A percentile compares a stretch with the other conserved stretches of the same genome.
These are phyloP conservation scores for Paralvinella palmiformis DNA, from an alignment of 1,140 invertebrate genomes.

Conservation along the genomic window DNA sequence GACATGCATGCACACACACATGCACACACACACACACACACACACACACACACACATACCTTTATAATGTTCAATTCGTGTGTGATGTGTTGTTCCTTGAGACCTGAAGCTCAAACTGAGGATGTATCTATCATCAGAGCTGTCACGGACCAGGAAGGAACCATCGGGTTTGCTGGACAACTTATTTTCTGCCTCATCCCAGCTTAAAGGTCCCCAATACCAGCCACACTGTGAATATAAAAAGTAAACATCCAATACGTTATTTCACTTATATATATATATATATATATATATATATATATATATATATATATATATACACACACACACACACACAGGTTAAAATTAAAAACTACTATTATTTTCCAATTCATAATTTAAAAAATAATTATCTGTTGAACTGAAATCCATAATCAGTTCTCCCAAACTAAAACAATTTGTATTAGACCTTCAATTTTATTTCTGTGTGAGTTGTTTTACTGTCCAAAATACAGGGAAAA, in stretches of 20 bases:
- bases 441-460: too few species aligned
- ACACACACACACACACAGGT: background rate
- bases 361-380: too few species aligned
- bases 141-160: slow-evolving; percentile 89
- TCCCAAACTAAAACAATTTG: too few species aligned
- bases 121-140: slow-evolving; percentile 94
- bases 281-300: background rate
- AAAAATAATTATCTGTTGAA: too few species aligned
- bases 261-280: background rate
- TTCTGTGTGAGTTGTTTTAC: too few species aligned
- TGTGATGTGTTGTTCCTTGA: slow-evolving; percentile 85
- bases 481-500: too few species aligned
- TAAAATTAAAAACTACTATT: too few species aligned
- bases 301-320: background rate
- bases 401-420: too few species aligned
- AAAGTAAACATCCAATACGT: background rate
- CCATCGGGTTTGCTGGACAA: slow-evolving; percentile 88
- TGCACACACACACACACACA: too few species aligned
- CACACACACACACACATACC: slow-evolving; percentile 64
- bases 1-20: too few species aligned
- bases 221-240: slow-evolving; percentile 71
- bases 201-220: slow-evolving; percentile 97
- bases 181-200: slow-evolving; percentile 88
- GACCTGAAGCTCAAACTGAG: slow-evolving; percentile 94
- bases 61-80: slow-evolving; percentile 95